phyloP scores from a whole-genome alignment of 2,113 vertebrate genomes.

The Pimephales promelas region DNA sequence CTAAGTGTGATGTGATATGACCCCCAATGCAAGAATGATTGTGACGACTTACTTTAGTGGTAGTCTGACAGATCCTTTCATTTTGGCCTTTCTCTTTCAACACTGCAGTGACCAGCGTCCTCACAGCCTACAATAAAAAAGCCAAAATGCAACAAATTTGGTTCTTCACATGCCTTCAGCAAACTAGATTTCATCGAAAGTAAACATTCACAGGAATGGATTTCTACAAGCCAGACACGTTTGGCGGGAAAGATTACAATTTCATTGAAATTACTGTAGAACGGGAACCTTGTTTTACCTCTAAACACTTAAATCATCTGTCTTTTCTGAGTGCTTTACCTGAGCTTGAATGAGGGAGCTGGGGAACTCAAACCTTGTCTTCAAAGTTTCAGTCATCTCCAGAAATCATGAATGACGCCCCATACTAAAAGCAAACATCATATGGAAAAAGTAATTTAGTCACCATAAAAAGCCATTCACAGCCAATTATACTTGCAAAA shows the following conservation, averaged over 20 bases:
- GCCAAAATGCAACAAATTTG: neutral
- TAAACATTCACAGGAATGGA: neutral
- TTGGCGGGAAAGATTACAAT: neutral
- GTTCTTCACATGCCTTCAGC: neutral
- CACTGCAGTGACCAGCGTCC: slow-evolving; percentile 85
- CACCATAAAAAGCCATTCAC: neutral
- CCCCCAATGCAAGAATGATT: neutral
- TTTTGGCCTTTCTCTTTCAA: slow-evolving; percentile 85
- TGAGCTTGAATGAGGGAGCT: slow-evolving; percentile 88
- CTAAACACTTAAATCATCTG: neutral
- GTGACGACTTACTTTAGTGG: slow-evolving; percentile 78
- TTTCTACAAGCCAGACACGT: neutral
- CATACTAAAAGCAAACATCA: slow-evolving; percentile 1
- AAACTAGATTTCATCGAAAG: neutral
- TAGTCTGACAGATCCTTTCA: slow-evolving; percentile 77
- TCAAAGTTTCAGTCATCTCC: slow-evolving; percentile 84
- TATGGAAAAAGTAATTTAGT: neutral
- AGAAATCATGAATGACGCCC: slow-evolving; percentile 40
- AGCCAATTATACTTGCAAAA: neutral
- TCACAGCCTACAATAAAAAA: slow-evolving; percentile 76
- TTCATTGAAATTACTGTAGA: neutral
- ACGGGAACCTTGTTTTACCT: neutral
- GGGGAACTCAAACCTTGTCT: slow-evolving; percentile 87
- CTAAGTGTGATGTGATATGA: neutral
- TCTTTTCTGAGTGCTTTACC: slow-evolving; percentile 70